Evolutionary conservation across 1,140 invertebrate species (phyloP), one percentile per base, ranked within the genome.

Genomic region (Cyrtorhinus lividipennis): DNA sequence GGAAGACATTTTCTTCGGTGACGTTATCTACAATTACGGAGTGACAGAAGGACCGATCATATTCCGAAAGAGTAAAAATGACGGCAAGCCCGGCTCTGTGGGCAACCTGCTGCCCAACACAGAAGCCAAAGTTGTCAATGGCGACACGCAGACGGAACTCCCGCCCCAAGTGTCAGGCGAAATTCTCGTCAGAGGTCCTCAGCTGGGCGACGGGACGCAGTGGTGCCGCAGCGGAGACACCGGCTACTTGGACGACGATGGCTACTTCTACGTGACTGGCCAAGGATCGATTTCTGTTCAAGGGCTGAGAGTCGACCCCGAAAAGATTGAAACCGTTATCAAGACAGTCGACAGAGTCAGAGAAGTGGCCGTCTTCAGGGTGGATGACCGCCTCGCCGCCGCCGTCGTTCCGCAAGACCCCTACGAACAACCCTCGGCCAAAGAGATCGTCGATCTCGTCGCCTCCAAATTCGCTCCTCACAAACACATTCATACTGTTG

Each of bases 121-220:
- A 1, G 58, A 59, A 30, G 58, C 58, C 24, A 59, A 59, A 59
- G 27, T 59, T 2, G 5, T 59, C 2, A 53, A 53, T 22, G 58
- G 24, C 1, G 24, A 25, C n/a, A 24, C 10, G 13, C 15, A 24
- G 2, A 24, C 26, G 12, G 24, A 59, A n/a, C 26, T 59, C 1
- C 58, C 58, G 15, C n/a, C 24, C 15, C 27, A 27, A 10, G 38
- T 26, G 3, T 15, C 24, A 18, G 58, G 58, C 13, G 58, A 59
- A n/a, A 59, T 59, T n/a, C 27, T 26, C n/a, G 58, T 59, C 24
- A 59, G 26, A 59, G 58, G 58, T 13, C 58, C 58, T 12, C 58
- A 59, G n/a, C 24, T 59, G 2, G 58, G 58, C 2, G n/a, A 59
- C 2, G 58, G 58, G n/a, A 22, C 10, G 5, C n/a, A 59, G 24